Base-by-base conservation (phyloP, 37 sponge, comb jelly and placozoan genomes). In the Ephydatia muelleri region DNA sequence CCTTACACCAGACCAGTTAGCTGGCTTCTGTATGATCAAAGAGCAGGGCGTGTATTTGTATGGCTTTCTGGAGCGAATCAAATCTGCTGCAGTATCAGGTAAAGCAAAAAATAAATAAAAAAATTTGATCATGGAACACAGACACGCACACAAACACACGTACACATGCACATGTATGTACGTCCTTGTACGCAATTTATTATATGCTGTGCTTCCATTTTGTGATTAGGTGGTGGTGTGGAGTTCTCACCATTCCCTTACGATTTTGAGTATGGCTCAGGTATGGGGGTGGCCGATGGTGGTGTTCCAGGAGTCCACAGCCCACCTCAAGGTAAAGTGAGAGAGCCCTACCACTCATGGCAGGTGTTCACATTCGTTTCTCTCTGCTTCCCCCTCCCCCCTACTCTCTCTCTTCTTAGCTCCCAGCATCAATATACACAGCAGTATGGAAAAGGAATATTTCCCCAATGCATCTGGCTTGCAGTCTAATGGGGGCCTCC, bases 21-120 rank as follows among this genome's bases (percentile, higher is more conserved):
- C 33, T 6, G 81, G 75, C 38, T 37, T 85, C 25, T 74, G 76
- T 38, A 43, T 25, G 67, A 81, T 87, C 68, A 90, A 85, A 28
- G 87, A 91, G 68, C 70, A 85, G 67, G 83, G 84, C 23, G 40
- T 38, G 68, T 79, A 39, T 21, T 65, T 91, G 29, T 49, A 79
- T 13, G 32, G 49, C 33, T 91, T 77, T 57, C 83, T 91, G 8
- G 87, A 91, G 74, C 78, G 67, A 38, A 72, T 91, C 65, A 86
- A 83, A 57, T 12, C 64, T 71, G 72, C 32, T 5, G 33, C 30
- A 34, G 72, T 16, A 14, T 12, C 72, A 71, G 72, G 72, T 71
- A 33, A 33, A 28, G 4, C 5, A 8, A 9, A n/a, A n/a, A n/a
- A n/a, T n/a, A n/a, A n/a, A n/a, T n/a, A n/a, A n/a, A n/a, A n/a